Conservation (phyloP, 1,140 invertebrate species). For the Berghia stephanieae region DNA sequence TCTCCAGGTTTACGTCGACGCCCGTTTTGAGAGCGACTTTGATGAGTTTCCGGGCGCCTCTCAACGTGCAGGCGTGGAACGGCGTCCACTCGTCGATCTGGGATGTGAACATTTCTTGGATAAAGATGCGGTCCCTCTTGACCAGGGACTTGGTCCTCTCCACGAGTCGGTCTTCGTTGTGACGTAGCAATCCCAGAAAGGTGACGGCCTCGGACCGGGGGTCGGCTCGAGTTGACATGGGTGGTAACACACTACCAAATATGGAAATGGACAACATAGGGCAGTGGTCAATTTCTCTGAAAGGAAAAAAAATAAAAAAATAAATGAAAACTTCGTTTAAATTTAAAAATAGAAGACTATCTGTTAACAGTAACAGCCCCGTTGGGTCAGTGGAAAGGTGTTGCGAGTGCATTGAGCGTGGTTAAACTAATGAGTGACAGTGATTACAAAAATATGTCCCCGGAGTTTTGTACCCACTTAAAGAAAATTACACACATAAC, state of each 20-base stretch:
- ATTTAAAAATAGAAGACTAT: too few relatives aligned
- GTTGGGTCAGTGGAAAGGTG: too few relatives aligned
- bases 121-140: constrained; percentile 46
- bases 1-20: constrained; percentile 49
- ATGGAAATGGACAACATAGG: not conserved
- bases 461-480: too few relatives aligned
- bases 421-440: too few relatives aligned
- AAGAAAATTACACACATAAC: too few relatives aligned
- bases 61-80: constrained; percentile 57
- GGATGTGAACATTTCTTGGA: constrained; percentile 48
- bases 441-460: too few relatives aligned
- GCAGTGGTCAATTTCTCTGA: too few relatives aligned
- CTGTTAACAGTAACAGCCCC: too few relatives aligned
- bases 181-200: constrained; percentile 48
- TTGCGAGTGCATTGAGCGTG: too few relatives aligned
- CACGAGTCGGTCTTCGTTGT: constrained; percentile 49
- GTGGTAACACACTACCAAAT: not conserved
- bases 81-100: constrained; percentile 57
- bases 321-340: too few relatives aligned
- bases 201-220: constrained; percentile 41
- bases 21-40: constrained; percentile 52
- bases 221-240: constrained; percentile 3
- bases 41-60: constrained; percentile 53
- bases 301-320: too few relatives aligned
- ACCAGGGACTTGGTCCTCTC: constrained; percentile 49